These are phyloP conservation scores for Hormiphora californensis DNA, from an alignment of 37 sponge, comb jelly and placozoan species.

Conservation along the genomic window DNA sequence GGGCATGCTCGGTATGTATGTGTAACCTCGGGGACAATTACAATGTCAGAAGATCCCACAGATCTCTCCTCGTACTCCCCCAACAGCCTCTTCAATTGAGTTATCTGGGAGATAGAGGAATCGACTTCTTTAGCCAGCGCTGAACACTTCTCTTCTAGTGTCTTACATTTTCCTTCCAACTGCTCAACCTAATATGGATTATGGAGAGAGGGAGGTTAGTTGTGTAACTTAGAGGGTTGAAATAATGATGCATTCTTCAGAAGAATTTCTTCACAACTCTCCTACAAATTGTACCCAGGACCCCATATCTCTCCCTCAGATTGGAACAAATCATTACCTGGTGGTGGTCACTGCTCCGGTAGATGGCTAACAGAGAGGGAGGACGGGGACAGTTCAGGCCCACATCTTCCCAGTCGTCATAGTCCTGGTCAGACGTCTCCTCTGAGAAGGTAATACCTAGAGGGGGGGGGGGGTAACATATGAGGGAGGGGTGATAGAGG, in stretches of 20 bases:
- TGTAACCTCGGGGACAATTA: constrained; percentile 19
- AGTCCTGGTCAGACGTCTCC: constrained; percentile 86
- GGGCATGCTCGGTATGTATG: too few relatives aligned
- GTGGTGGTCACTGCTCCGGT: constrained; percentile 59
- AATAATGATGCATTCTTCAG: background rate
- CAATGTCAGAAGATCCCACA: background rate
- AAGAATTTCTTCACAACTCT: background rate
- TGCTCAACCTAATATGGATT: background rate
- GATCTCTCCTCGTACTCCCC: background rate
- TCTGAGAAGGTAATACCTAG: constrained; percentile 83
- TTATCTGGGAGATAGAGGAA: background rate
- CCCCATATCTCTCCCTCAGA: background rate
- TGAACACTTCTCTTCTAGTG: background rate
- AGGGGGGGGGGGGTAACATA: too few relatives aligned
- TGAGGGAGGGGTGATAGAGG: too few relatives aligned
- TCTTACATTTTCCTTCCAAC: background rate
- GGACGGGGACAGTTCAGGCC: constrained; percentile 88
- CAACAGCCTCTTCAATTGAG: background rate
- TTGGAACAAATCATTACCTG: background rate
- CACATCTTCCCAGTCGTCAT: constrained; percentile 96
- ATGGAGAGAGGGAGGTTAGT: too few relatives aligned
- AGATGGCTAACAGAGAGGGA: constrained; percentile 73
- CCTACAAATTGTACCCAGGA: too few relatives aligned
- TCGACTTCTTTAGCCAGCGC: background rate
- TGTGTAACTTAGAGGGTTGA: background rate